These are phyloP conservation scores for Bos indicus DNA, from an alignment of 2,113 vertebrate genomes.

Conservation along the genomic window DNA sequence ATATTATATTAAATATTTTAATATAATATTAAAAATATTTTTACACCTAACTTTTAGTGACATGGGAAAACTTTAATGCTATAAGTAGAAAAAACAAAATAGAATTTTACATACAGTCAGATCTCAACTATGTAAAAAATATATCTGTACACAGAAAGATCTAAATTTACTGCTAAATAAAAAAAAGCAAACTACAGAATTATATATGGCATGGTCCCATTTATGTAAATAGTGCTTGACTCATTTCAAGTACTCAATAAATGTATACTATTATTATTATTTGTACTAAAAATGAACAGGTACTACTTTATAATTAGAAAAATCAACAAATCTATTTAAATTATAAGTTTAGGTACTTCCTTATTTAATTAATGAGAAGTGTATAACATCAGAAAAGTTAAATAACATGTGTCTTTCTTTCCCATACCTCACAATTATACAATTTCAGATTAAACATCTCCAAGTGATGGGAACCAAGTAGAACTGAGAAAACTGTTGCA, in stretches of 20 bases:
- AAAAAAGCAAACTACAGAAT: not conserved
- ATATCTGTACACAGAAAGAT: not conserved
- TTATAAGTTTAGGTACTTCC: not conserved
- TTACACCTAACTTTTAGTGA: conserved; percentile 27
- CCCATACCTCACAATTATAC: not conserved
- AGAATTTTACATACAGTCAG: not conserved
- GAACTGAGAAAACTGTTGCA: not conserved
- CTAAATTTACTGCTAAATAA: not conserved
- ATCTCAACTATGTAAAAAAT: conserved; percentile 15
- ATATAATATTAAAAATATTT: conserved; percentile 16
- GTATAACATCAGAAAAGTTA: not conserved
- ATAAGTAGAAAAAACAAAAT: not conserved
- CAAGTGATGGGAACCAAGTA: not conserved
- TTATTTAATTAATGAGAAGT: conserved; percentile 25
- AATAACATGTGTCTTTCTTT: conserved; percentile 24
- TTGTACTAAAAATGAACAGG: not conserved
- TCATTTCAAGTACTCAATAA: conserved; percentile 31
- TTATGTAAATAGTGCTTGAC: not conserved
- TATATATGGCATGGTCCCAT: not conserved
- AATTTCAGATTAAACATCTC: conserved; percentile 34
- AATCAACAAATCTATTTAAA: conserved; percentile 3
- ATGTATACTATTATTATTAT: not conserved
- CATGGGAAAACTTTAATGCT: not conserved
- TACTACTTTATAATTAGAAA: conserved; percentile 23
- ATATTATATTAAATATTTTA: not conserved